These are phyloP conservation scores for Papilio machaon DNA, from an alignment of 1,140 invertebrate genomes.

Conservation along the genomic window DNA sequence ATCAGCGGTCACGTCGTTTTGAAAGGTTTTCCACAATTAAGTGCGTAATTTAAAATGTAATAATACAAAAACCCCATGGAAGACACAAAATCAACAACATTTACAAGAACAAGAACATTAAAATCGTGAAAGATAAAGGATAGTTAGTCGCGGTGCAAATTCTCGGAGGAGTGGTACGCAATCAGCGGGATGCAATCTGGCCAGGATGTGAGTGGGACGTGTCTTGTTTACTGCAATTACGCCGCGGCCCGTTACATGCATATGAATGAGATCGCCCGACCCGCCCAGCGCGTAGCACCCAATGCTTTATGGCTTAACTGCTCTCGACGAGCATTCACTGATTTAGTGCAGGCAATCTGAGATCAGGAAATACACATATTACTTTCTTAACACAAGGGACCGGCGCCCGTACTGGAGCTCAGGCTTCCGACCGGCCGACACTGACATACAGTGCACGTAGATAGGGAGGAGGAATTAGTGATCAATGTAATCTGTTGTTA, in stretches of 20 bases:
- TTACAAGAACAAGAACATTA: too few relatives aligned
- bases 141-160: neutral
- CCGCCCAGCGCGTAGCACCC: neutral
- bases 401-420: neutral
- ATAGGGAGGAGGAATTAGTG: neutral
- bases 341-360: neutral
- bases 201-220: slow-evolving; percentile 13
- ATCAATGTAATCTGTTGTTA: too few relatives aligned
- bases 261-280: slow-evolving; percentile 25
- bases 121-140: neutral
- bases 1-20: neutral
- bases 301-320: slow-evolving; percentile 16
- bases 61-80: neutral
- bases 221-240: slow-evolving; percentile 34
- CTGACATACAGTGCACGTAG: neutral
- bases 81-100: too few relatives aligned
- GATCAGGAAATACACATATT: neutral
- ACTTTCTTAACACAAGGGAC: slow-evolving; percentile 11
- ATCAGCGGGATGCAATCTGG: slow-evolving; percentile 14
- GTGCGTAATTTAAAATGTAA: neutral
- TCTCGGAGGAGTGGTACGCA: neutral
- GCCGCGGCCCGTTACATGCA: slow-evolving; percentile 21
- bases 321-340: slow-evolving; percentile 8
- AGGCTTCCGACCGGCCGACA: neutral
- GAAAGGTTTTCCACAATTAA: neutral